A percentile compares a stretch with the other conserved stretches of the same genome.
Conservation (phyloP, 2,888 invertebrate species). For the Pteria penguin region DNA sequence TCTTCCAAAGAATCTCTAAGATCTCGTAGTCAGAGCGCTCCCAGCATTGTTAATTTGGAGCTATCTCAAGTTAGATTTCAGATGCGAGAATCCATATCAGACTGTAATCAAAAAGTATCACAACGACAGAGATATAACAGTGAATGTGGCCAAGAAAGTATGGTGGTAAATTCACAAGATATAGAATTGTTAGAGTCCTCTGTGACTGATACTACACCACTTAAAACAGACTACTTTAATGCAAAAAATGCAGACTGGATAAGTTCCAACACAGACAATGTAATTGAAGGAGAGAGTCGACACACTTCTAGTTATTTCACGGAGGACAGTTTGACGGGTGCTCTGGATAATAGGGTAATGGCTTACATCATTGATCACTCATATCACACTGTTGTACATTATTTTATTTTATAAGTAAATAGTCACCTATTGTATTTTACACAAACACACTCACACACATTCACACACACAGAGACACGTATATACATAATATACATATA, state of each 20-base stretch:
- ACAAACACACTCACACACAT: no score
- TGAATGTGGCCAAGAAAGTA: neutral
- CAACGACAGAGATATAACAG: conserved; percentile 4
- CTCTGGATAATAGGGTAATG: conserved; percentile 75
- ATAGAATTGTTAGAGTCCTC: conserved; percentile 19
- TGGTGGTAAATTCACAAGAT: neutral
- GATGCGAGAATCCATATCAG: conserved; percentile 49
- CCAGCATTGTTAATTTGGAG: conserved; percentile 71
- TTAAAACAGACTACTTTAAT: conserved; percentile 41
- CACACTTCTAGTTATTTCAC: conserved; percentile 76
- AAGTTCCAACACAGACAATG: conserved; percentile 15
- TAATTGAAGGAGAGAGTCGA: conserved; percentile 65
- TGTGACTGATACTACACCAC: conserved; percentile 23
- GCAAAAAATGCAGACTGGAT: conserved; percentile 6
- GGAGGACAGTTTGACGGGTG: conserved; percentile 76
- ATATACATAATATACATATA: no score
- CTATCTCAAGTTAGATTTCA: conserved; percentile 72
- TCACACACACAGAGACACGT: no score
- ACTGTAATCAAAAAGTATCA: neutral
- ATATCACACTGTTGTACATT: no score
- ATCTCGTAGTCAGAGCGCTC: conserved; percentile 63
- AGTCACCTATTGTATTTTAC: no score
- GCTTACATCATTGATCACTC: no score
- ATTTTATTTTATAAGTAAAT: no score
- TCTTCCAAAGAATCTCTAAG: conserved; percentile 31